Percentiles rank a stretch among this genome's conserved stretches.
Conservation (phyloP, 2,888 invertebrate genomes). For the Chrysopilus asiliformis region DNA sequence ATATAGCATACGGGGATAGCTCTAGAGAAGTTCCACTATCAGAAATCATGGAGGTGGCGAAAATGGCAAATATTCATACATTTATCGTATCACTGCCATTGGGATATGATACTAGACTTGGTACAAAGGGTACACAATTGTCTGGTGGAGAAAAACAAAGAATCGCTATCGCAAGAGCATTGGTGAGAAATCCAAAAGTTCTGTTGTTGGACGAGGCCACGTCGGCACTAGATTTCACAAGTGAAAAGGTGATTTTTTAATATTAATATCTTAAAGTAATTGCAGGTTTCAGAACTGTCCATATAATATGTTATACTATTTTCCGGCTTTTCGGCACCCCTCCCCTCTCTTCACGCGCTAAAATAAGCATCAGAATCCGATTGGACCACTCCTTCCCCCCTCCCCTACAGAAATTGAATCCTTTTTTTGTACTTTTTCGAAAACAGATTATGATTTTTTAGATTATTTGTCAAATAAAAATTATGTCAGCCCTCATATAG, state of each 20-base stretch:
- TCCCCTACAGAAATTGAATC: too few relatives aligned
- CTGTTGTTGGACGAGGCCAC: conserved; percentile 62
- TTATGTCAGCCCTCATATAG: too few relatives aligned
- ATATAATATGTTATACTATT: too few relatives aligned
- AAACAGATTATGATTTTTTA: too few relatives aligned
- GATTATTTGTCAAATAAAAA: too few relatives aligned
- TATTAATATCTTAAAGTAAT: too few relatives aligned
- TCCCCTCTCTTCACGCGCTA: too few relatives aligned
- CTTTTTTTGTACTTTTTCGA: too few relatives aligned
- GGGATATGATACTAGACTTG: conserved; percentile 60
- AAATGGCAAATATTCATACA: conserved; percentile 73
- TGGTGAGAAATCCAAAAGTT: conserved; percentile 57
- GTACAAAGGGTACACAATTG: conserved; percentile 59
- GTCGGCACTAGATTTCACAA: conserved; percentile 61
- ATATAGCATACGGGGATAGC: conserved; percentile 84
- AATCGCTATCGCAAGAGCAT: conserved; percentile 65
- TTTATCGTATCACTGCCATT: conserved; percentile 65
- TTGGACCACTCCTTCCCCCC: too few relatives aligned
- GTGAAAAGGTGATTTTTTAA: conserved; percentile 50
- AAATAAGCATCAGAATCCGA: too few relatives aligned
- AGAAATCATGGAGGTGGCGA: conserved; percentile 65
- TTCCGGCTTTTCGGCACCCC: too few relatives aligned
- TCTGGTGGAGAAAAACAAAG: conserved; percentile 79
- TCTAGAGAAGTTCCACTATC: conserved; percentile 44
- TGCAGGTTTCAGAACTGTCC: too few relatives aligned